Conservation (phyloP, 2,888 invertebrate genomes). For the Ptychoptera albimana region DNA sequence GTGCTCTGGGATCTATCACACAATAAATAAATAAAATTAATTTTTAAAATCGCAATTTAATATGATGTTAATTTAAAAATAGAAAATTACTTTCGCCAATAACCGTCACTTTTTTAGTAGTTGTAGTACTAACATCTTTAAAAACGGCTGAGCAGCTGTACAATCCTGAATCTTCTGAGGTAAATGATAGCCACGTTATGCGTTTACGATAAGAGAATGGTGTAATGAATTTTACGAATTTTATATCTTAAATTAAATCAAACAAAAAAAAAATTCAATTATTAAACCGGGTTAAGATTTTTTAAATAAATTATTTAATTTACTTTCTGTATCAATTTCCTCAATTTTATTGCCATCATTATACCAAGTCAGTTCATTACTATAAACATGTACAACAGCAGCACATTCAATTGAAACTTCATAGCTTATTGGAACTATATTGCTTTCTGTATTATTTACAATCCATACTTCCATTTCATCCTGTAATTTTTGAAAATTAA, state of each 20-base stretch:
- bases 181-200: constrained; percentile 24
- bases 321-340: constrained; percentile 11
- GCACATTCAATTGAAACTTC: constrained; percentile 39
- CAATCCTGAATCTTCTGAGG: constrained; percentile 23
- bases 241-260: constrained; percentile 13
- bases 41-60: constrained; percentile 4
- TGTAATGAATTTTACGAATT: constrained; percentile 14
- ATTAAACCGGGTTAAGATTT: background rate
- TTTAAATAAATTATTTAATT: background rate
- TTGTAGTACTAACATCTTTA: constrained; percentile 13
- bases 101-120: background rate
- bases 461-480: constrained; percentile 29
- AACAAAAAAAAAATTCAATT: background rate
- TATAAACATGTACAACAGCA: constrained; percentile 37
- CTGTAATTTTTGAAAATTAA: background rate
- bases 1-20: constrained; percentile 30
- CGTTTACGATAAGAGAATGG: constrained; percentile 24
- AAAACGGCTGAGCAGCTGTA: constrained; percentile 27
- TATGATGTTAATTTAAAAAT: constrained; percentile 28
- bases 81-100: constrained; percentile 17
- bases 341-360: constrained; percentile 17
- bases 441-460: constrained; percentile 19
- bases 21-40: constrained; percentile 7
- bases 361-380: constrained; percentile 35
- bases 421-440: constrained; percentile 37